Evolutionary conservation across 2,797 vertebrate genomes (phyloP).

Genomic region (Anniella stebbinsi): DNA sequence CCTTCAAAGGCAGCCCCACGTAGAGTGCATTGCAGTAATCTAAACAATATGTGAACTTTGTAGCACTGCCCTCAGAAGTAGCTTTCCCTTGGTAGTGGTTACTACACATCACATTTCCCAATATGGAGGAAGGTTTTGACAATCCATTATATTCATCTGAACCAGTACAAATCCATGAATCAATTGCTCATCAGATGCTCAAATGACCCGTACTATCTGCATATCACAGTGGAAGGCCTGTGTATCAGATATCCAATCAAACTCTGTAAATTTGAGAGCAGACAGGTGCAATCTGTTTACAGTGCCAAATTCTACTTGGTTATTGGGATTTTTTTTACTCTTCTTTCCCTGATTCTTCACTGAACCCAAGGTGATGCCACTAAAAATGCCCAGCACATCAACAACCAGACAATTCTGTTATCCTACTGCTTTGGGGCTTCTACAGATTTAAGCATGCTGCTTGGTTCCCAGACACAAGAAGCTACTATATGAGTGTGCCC

Average conservation of each 20-base stretch:
- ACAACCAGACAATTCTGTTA: not conserved
- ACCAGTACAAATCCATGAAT: constrained; percentile 2
- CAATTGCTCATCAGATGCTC: not conserved
- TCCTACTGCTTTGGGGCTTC: not conserved
- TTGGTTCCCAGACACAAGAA: not conserved
- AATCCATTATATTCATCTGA: not conserved
- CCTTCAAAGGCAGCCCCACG: too few relatives aligned
- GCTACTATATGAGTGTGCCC: too few relatives aligned
- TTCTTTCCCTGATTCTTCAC: not conserved
- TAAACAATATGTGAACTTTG: not conserved
- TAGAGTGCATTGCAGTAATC: too few relatives aligned
- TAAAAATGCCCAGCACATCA: not conserved
- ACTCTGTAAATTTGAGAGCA: not conserved
- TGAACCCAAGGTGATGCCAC: not conserved
- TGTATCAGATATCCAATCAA: not conserved
- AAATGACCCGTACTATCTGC: not conserved
- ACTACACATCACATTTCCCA: not conserved
- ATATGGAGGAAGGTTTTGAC: not conserved
- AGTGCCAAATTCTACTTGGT: not conserved
- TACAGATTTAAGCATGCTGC: not conserved
- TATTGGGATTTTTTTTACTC: not conserved
- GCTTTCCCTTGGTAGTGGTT: not conserved
- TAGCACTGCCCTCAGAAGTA: not conserved
- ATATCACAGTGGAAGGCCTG: not conserved
- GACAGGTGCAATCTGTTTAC: not conserved